These are phyloP conservation scores for Amyelois transitella DNA, from an alignment of 1,140 invertebrate genomes.

Conservation along the genomic window DNA sequence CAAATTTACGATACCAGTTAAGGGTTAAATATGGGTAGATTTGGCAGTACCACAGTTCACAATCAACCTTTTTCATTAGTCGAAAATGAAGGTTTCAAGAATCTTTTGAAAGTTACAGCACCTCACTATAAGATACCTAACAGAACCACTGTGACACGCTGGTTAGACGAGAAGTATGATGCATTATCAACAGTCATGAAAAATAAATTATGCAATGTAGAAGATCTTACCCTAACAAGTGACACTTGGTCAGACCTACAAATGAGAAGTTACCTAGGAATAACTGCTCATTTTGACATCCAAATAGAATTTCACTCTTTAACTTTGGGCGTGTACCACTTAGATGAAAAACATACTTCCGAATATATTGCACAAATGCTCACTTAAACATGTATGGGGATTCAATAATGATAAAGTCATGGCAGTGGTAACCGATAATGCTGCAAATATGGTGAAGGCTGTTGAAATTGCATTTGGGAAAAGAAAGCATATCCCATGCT, in stretches of 20 bases:
- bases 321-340: conserved; percentile 34
- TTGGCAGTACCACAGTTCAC: too few species aligned
- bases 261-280: conserved; percentile 36
- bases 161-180: conserved; percentile 2
- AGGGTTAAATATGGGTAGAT: too few species aligned
- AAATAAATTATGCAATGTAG: conserved; percentile 16
- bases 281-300: conserved; percentile 29
- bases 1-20: too few species aligned
- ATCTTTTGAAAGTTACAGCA: neutral
- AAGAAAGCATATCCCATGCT: conserved; percentile 25
- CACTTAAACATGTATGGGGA: conserved; percentile 39
- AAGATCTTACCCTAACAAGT: conserved; percentile 15
- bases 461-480: conserved; percentile 35
- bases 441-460: conserved; percentile 37
- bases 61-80: conserved; percentile 1
- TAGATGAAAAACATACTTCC: conserved; percentile 33
- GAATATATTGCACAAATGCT: conserved; percentile 38
- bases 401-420: conserved; percentile 47
- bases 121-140: conserved; percentile 1
- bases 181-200: conserved; percentile 12
- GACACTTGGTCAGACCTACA: conserved; percentile 14
- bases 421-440: conserved; percentile 57
- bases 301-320: conserved; percentile 20
- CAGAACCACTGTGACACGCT: conserved; percentile 1
- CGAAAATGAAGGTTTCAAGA: neutral